These are phyloP conservation scores for Aptenodytes patagonicus DNA, from an alignment of 2,113 vertebrate species.

Conservation along the genomic window DNA sequence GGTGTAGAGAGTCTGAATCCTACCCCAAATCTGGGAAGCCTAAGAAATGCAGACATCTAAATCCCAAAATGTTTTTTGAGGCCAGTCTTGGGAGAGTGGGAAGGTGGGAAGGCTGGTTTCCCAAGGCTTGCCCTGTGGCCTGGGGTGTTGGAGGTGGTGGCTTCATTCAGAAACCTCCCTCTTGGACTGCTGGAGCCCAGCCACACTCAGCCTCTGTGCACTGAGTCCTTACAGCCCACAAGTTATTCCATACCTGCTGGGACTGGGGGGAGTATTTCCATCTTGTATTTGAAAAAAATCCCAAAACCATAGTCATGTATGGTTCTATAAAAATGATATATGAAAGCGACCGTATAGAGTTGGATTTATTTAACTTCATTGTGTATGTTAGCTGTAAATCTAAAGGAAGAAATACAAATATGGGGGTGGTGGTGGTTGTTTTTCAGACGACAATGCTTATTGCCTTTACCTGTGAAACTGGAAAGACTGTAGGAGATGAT, in stretches of 20 bases:
- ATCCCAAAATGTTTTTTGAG: neutral
- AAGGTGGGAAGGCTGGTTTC: neutral
- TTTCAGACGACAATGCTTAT: neutral
- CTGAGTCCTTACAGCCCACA: rapidly evolving
- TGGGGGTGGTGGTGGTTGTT: neutral
- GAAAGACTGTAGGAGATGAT: neutral
- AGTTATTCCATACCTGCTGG: neutral
- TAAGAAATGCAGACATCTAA: neutral
- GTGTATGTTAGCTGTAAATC: neutral
- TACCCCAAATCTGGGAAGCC: neutral
- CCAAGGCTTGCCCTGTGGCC: neutral
- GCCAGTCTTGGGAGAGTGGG: rapidly evolving
- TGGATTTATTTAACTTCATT: neutral
- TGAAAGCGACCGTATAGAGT: neutral
- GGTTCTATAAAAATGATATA: neutral
- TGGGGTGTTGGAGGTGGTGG: neutral
- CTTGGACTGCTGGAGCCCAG: neutral
- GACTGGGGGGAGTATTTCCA: neutral
- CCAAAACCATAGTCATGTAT: rapidly evolving
- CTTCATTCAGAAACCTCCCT: neutral
- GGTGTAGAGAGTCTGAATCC: neutral
- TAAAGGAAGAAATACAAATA: neutral
- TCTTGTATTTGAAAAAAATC: neutral
- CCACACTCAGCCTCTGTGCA: neutral
- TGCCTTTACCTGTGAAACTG: neutral